phyloP scores from a whole-genome alignment of 2,888 invertebrate species.

The Hemaris fuciformis region DNA sequence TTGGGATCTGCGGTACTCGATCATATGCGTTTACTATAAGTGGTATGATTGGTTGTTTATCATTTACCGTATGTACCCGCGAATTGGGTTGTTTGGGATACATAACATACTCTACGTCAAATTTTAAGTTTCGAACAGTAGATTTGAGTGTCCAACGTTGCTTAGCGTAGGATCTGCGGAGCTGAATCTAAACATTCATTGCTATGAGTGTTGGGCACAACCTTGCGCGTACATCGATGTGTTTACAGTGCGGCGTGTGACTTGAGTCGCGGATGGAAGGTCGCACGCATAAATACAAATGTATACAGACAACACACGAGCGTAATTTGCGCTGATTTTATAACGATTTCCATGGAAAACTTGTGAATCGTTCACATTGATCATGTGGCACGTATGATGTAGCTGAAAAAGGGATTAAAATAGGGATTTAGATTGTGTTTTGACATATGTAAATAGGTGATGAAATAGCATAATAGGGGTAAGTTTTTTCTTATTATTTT shows the following conservation, averaged over 20 bases:
- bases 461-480: not conserved
- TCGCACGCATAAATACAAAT: not conserved
- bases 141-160: too few species aligned
- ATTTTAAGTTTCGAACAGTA: not conserved
- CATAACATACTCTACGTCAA: too few species aligned
- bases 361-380: not conserved
- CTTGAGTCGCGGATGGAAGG: not conserved
- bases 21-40: not conserved
- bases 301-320: not conserved
- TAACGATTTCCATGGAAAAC: not conserved
- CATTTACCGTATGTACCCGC: not conserved
- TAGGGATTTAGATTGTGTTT: not conserved
- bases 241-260: not conserved
- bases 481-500: not conserved
- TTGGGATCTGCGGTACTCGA: slow-evolving; percentile 1
- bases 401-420: not conserved
- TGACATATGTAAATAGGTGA: too few species aligned
- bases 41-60: not conserved
- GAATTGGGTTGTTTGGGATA: not conserved
- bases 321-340: not conserved
- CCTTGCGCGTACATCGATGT: not conserved
- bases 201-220: not conserved
- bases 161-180: too few species aligned
- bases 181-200: not conserved
- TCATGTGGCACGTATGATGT: not conserved